Base-by-base conservation (phyloP, 2,113 vertebrate species). In the Cheirogaleus medius region DNA sequence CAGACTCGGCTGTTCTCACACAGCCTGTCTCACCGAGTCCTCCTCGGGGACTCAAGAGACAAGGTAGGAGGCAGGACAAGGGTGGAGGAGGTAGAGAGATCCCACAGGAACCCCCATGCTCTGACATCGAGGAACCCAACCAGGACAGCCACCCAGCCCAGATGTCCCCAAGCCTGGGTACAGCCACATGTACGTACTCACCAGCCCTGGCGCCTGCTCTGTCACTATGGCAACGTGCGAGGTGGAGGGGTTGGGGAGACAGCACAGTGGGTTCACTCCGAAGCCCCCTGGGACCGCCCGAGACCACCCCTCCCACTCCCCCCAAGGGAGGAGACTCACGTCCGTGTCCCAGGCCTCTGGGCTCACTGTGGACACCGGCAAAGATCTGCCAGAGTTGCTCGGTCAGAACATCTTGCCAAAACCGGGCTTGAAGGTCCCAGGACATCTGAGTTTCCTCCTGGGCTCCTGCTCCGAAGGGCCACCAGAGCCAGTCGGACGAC, bases 321-420 rank as follows among this genome's bases (percentile, higher is more conserved):
- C 32, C n/a, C 1, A 7, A 1, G 64, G 37, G 54, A 49, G 37
- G 54, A 49, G 20, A 54, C 94, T 91, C 68, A 93, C 95, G 5
- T 6, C 12, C 2, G 25, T 0, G 9, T 5, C 10, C 7, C 0
- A 1, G 25, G 10, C 0, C 5, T 4, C n/a, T 74, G 4, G 1
- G 7, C 32, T 5, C 3, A 2, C 13, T 0, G 0, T 0, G 34
- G 25, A 8, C 8, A 4, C 15, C 25, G 0, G 37, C 11, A 8
- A 86, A 89, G 4, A 77, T 27, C 32, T 49, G 34, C 91, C 95
- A 90, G 11, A 96, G 93, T 1, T 85, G 15, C 71, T 54, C 9
- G 0, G 91, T 88, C 42, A 96, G 82, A 17, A 42, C 2, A 0
- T 93, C 95, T 0, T 91, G 73, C 85, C 92, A 87, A 7, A 88